Conservation (phyloP, 2,888 invertebrate species). For the Eupithecia inturbata region DNA sequence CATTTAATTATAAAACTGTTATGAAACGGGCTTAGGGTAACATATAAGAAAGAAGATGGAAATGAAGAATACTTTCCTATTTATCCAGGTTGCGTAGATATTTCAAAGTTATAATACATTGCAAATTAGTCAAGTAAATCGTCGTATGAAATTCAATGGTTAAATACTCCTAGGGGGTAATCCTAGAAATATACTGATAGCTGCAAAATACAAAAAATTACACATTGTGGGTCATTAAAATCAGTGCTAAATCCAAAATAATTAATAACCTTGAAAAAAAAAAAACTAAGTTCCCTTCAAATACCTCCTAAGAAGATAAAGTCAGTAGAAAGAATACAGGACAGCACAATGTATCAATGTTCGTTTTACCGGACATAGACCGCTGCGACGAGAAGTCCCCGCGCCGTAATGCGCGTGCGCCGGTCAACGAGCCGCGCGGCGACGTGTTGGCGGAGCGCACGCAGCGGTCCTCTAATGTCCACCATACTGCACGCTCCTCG, state of each 20-base stretch:
- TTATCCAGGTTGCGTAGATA: background rate
- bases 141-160: background rate
- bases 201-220: background rate
- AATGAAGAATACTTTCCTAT: background rate
- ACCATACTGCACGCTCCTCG: conserved; percentile 95
- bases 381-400: conserved; percentile 90
- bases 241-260: background rate
- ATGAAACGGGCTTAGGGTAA: conserved; percentile 21
- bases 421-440: conserved; percentile 90
- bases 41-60: conserved; percentile 12
- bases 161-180: background rate
- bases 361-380: conserved; percentile 86
- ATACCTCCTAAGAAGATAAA: background rate
- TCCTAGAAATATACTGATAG: background rate
- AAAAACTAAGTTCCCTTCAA: background rate
- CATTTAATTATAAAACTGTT: conserved; percentile 38
- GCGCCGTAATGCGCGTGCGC: conserved; percentile 87
- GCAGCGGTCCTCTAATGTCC: conserved; percentile 92
- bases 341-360: background rate
- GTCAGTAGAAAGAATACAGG: conserved; percentile 10
- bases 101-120: background rate
- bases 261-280: background rate
- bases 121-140: background rate
- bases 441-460: conserved; percentile 91
- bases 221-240: background rate